These are phyloP conservation scores for Erpornis zantholeuca DNA, from an alignment of 2,113 vertebrate species.

Conservation along the genomic window DNA sequence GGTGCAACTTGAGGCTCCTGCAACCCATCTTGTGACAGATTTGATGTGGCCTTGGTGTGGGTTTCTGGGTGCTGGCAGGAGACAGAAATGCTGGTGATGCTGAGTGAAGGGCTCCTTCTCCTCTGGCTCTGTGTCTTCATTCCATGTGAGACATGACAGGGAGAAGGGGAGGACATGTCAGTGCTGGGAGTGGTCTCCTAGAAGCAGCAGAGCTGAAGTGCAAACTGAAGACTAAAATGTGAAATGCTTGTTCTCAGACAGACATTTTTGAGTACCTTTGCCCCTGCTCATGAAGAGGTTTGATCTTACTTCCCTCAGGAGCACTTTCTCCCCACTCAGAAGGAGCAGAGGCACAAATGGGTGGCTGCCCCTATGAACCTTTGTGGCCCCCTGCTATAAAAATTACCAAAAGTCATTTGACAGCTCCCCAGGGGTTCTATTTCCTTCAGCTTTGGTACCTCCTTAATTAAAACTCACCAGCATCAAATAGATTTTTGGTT, in stretches of 20 bases:
- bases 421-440: not conserved
- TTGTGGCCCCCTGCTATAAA: not conserved
- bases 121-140: not conserved
- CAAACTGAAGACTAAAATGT: not conserved
- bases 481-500: not conserved
- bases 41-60: not conserved
- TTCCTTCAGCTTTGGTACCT: not conserved
- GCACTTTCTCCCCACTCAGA: not conserved
- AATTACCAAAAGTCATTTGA: not conserved
- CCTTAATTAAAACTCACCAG: not conserved
- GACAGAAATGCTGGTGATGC: not conserved
- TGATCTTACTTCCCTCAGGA: not conserved
- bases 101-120: not conserved
- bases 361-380: not conserved
- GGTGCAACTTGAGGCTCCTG: not conserved
- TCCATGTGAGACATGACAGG: not conserved
- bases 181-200: fast-evolving
- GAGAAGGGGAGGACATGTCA: not conserved
- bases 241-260: not conserved
- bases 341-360: not conserved
- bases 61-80: not conserved
- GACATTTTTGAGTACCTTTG: not conserved
- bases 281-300: not conserved
- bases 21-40: not conserved
- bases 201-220: not conserved